phyloP scores from a whole-genome alignment of 2,113 vertebrate species.

The Sylvietta virens region DNA sequence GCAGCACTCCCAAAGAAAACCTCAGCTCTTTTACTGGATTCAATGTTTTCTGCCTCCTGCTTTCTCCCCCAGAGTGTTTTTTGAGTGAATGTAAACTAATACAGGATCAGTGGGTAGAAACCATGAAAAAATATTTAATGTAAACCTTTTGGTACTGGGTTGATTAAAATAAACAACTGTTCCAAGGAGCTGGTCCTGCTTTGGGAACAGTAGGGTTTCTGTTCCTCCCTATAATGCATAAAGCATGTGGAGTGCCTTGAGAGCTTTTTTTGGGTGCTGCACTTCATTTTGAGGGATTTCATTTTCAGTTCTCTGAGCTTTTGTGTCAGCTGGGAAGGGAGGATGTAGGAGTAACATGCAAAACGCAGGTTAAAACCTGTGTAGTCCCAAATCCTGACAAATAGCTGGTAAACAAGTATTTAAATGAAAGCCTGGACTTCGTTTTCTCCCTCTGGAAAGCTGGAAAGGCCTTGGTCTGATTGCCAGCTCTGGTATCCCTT shows the following conservation, averaged over 20 bases:
- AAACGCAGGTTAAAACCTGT: neutral
- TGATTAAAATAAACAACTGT: slow-evolving; percentile 1
- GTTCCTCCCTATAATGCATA: neutral
- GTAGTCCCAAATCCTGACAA: neutral
- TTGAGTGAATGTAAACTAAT: neutral
- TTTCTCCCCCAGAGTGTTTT: neutral
- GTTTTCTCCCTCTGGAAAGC: neutral
- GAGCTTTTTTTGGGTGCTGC: neutral
- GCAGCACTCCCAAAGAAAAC: neutral
- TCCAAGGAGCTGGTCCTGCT: neutral
- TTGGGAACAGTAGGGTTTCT: slow-evolving; percentile 18
- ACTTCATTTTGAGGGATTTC: neutral
- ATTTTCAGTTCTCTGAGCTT: neutral
- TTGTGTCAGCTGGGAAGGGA: neutral
- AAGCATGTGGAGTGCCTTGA: neutral
- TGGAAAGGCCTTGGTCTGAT: neutral
- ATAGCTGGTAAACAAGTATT: neutral
- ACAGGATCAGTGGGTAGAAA: neutral
- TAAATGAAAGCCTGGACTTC: neutral
- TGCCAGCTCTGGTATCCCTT: neutral
- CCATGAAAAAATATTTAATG: neutral
- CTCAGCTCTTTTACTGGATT: neutral
- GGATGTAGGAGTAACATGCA: neutral
- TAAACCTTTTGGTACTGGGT: neutral
- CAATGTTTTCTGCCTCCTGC: neutral